Conservation (phyloP, 2,797 vertebrate species). For the Xerus rutilus region DNA sequence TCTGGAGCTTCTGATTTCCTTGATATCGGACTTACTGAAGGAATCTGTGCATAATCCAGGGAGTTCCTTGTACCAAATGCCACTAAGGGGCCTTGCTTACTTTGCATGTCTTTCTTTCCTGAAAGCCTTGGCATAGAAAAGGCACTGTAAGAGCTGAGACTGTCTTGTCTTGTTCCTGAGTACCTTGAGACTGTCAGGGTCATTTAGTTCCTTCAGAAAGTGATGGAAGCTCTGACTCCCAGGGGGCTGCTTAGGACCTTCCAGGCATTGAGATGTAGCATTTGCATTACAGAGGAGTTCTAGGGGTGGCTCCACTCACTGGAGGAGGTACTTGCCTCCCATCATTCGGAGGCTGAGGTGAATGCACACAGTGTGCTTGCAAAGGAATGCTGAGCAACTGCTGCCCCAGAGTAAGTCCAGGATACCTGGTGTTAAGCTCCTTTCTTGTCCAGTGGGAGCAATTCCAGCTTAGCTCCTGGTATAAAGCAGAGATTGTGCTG, state of each 20-base stretch:
- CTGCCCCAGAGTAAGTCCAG: not conserved
- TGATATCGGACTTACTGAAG: not conserved
- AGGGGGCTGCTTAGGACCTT: not conserved
- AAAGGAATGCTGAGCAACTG: not conserved
- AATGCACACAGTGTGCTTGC: not conserved
- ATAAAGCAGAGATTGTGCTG: slow-evolving; percentile 14
- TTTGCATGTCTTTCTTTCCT: not conserved
- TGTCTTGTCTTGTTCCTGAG: not conserved
- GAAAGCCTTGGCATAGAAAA: not conserved
- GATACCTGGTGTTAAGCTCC: not conserved
- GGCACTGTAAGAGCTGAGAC: not conserved
- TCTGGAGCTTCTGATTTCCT: not conserved
- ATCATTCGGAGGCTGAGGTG: not conserved
- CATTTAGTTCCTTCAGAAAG: slow-evolving; percentile 6
- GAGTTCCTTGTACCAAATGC: not conserved
- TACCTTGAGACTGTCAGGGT: not conserved
- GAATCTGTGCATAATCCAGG: not conserved
- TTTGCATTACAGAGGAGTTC: not conserved
- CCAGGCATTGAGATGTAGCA: not conserved
- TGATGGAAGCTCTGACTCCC: not conserved
- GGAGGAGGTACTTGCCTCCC: not conserved
- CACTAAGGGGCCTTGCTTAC: not conserved
- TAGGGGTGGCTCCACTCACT: not conserved
- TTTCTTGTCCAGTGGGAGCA: not conserved
- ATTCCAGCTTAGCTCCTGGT: not conserved